phyloP scores from a whole-genome alignment of 2,888 invertebrate species.

The Pyralis farinalis region DNA sequence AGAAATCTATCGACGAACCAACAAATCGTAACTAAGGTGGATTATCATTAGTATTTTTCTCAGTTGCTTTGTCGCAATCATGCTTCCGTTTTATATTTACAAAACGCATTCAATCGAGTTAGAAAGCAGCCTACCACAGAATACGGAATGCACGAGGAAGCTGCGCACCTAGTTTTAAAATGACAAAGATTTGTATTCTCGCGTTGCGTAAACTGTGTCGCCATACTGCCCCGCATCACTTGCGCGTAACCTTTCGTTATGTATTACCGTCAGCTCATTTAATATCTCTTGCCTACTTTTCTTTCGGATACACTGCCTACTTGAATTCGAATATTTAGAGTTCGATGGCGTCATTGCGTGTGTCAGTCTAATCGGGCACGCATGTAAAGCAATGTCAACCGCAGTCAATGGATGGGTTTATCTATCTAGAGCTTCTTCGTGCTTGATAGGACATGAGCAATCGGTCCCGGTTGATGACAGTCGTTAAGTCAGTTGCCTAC shows the following conservation, averaged over 20 bases:
- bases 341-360: too few relatives aligned
- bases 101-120: conserved; percentile 33
- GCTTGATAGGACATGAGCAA: too few relatives aligned
- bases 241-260: not conserved
- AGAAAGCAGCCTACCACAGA: conserved; percentile 40
- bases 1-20: not conserved
- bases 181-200: conserved; percentile 25
- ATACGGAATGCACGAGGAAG: conserved; percentile 53
- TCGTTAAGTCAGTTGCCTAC: too few relatives aligned
- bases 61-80: conserved; percentile 12
- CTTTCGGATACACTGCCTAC: too few relatives aligned
- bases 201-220: conserved; percentile 15
- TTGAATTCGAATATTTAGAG: too few relatives aligned
- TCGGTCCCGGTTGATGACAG: too few relatives aligned
- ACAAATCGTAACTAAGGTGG: not conserved
- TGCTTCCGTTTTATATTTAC: conserved; percentile 31
- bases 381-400: too few relatives aligned
- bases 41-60: conserved; percentile 12
- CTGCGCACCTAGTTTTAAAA: conserved; percentile 33
- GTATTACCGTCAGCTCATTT: not conserved
- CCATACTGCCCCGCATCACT: not conserved
- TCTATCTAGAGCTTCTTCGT: too few relatives aligned
- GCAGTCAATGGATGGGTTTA: too few relatives aligned
- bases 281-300: not conserved
- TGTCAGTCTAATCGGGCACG: too few relatives aligned